phyloP scores from a whole-genome alignment of 2,888 invertebrate genomes.

The Tenthredo mesomela region DNA sequence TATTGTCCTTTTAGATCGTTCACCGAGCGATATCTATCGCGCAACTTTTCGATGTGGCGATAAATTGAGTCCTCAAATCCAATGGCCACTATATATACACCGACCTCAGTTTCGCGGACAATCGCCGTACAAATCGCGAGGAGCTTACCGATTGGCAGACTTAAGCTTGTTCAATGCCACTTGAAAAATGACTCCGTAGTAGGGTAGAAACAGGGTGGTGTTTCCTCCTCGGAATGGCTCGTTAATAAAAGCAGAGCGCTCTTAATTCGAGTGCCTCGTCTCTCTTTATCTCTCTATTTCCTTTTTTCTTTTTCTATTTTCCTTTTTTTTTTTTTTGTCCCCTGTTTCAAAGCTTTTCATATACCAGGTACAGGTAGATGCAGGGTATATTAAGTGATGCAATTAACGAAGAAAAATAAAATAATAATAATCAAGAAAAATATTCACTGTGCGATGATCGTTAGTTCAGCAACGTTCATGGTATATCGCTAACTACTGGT shows the following conservation, averaged over 20 bases:
- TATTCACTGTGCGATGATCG: not conserved
- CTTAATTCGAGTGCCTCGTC: constrained; percentile 40
- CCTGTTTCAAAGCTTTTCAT: not conserved
- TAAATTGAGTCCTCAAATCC: not conserved
- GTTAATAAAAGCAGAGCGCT: constrained; percentile 42
- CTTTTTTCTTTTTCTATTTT: not conserved
- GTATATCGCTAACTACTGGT: constrained; percentile 21
- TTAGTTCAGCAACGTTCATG: not conserved
- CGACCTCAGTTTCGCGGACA: constrained; percentile 11
- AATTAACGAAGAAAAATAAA: not conserved
- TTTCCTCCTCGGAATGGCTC: constrained; percentile 36
- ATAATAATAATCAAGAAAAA: not conserved
- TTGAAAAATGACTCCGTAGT: constrained; percentile 38
- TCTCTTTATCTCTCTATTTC: too few species aligned
- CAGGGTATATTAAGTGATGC: not conserved
- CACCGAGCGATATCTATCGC: not conserved
- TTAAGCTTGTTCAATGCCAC: constrained; percentile 40
- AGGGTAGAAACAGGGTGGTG: not conserved
- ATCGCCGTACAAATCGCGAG: constrained; percentile 33
- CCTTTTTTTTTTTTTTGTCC: too few species aligned
- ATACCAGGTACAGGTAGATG: not conserved
- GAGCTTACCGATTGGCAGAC: constrained; percentile 40
- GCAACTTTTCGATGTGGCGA: not conserved
- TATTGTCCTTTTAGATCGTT: not conserved
- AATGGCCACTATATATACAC: not conserved